Evolutionary conservation across 2,888 invertebrate species (phyloP).

Genomic region (Scaptomyza reducta): DNA sequence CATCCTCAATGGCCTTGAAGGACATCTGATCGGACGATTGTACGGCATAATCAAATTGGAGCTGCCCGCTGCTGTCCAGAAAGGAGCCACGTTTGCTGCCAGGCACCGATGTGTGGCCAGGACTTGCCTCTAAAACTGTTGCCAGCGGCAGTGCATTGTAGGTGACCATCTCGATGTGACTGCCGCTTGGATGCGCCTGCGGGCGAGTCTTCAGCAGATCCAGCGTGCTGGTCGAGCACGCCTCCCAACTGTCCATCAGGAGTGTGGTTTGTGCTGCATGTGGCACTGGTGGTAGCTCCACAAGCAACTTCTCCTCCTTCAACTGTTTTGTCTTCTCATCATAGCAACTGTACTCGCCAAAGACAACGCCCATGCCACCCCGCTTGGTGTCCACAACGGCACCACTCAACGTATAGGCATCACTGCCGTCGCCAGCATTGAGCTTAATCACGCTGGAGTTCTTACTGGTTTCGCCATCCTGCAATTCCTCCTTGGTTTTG

Average conservation of each 20-base stretch:
- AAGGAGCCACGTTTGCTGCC: conserved; percentile 79
- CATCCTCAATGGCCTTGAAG: conserved; percentile 82
- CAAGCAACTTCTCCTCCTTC: conserved; percentile 86
- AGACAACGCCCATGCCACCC: conserved; percentile 72
- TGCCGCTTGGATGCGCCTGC: conserved; percentile 3
- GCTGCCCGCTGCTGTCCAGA: conserved; percentile 55
- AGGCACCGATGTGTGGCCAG: conserved; percentile 33
- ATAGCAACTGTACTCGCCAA: conserved; percentile 89
- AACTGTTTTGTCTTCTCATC: conserved; percentile 86
- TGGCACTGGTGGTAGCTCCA: conserved; percentile 85
- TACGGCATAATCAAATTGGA: conserved; percentile 79
- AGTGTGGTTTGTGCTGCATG: conserved; percentile 56
- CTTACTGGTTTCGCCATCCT: conserved; percentile 85
- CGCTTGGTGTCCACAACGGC: conserved; percentile 64
- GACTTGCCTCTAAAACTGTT: conserved; percentile 54
- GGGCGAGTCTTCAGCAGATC: conserved; percentile 81
- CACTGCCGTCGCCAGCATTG: conserved; percentile 69
- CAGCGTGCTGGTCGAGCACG: conserved; percentile 78
- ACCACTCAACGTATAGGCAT: conserved; percentile 68
- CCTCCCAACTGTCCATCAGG: conserved; percentile 70
- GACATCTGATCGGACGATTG: conserved; percentile 81
- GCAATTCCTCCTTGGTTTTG: conserved; percentile 91
- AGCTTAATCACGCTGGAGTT: conserved; percentile 81
- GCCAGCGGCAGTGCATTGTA: conserved; percentile 67
- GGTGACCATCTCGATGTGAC: conserved; percentile 71